Conservation (phyloP, 2,888 invertebrate genomes). For the Athrips mouffetella region DNA sequence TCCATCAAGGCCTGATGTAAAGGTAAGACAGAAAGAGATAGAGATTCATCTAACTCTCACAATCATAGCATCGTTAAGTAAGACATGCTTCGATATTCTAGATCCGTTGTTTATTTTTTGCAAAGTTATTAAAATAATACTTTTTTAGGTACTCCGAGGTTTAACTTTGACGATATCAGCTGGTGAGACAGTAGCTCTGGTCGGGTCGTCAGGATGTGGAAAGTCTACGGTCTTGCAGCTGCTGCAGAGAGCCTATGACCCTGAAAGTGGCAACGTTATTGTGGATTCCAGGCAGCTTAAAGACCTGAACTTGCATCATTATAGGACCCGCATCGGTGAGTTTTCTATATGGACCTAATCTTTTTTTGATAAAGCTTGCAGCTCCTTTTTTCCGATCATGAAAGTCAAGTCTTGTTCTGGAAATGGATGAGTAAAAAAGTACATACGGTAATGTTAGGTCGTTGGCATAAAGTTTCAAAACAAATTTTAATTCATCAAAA, state of each 20-base stretch:
- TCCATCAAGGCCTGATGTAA: conserved; percentile 86
- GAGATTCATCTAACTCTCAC: too few species aligned
- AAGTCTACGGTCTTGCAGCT: conserved; percentile 89
- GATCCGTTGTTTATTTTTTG: too few species aligned
- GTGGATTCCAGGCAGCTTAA: conserved; percentile 81
- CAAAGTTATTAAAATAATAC: too few species aligned
- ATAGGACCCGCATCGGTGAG: conserved; percentile 57
- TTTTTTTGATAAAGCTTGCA: too few species aligned
- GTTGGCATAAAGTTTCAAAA: too few species aligned
- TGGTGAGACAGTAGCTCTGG: conserved; percentile 85
- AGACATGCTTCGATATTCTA: too few species aligned
- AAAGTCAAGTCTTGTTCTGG: too few species aligned
- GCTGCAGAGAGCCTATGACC: conserved; percentile 85
- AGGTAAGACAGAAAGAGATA: conserved; percentile 52
- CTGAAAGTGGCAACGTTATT: conserved; percentile 73
- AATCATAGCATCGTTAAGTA: too few species aligned
- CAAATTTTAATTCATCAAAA: too few species aligned
- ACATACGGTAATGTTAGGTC: too few species aligned
- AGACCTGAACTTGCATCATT: conserved; percentile 78
- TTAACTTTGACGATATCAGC: conserved; percentile 78
- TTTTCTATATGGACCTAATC: not conserved
- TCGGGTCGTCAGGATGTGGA: conserved; percentile 87
- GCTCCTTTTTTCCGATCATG: too few species aligned
- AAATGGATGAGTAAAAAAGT: too few species aligned
- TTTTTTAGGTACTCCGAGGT: conserved; percentile 81